Evolutionary conservation across 2,797 vertebrate species (phyloP), one percentile per base, ranked within the genome.

Genomic region (Gambusia yucatana): DNA sequence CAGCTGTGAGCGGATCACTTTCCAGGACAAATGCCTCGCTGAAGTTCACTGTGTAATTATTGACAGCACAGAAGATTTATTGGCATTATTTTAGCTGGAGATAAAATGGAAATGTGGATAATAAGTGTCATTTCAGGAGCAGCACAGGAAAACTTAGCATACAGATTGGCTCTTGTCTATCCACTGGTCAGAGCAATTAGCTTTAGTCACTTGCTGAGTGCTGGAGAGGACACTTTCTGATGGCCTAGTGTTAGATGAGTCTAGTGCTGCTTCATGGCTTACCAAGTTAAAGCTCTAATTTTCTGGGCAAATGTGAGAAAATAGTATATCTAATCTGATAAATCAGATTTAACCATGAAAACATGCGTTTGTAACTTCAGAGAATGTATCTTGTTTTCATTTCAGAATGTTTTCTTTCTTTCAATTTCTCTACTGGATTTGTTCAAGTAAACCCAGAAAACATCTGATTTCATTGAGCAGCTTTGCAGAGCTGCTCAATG

Each of bases 41-140:
- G 84, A 82, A 86, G 77, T 83, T 93, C 86, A 75, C 82, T 75
- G 39, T 84, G 86, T 91, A 95, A 96, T 97, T 89, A 96, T 95
- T 89, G 33, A 77, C 94, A 84, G 82, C 91, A 82, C 65, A 83
- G 93, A 82, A 95, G 95, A 97, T 96, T 93, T 94, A 96, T 94
- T 92, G 84, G 92, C 89, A 94, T 95, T 94, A 92, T 95, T 95
- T 89, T 88, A 92, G 88, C 86, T 8, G 78, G 78, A 89, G 90
- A 95, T 94, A 93, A 96, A 95, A 96, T 95, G 93, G 94, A 96
- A 96, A 96, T 96, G 88, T 93, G 86, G 82, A 91, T 95, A 95
- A 96, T 94, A 93, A 90, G 88, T 92, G 92, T 95, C 94, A 93
- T 95, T 95, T 91, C 83, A 82, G 88, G 83, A 91, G 94, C 90